These are phyloP conservation scores for Anthrax anthrax DNA, from an alignment of 2,888 invertebrate species.

Conservation along the genomic window DNA sequence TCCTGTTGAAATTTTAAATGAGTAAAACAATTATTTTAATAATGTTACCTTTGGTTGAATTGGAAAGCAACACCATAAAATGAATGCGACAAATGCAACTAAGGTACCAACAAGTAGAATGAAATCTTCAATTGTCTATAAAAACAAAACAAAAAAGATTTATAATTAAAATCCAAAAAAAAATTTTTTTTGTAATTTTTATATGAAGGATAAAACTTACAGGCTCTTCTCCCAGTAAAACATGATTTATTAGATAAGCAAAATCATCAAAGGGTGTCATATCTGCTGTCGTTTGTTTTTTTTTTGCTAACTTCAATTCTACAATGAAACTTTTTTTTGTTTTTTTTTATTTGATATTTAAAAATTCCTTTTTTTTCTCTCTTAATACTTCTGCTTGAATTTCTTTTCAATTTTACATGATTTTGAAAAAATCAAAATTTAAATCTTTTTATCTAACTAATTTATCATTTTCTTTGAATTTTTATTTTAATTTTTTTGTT, in stretches of 20 bases:
- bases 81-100: slow-evolving; percentile 47
- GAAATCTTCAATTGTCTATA: slow-evolving; percentile 46
- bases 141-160: slow-evolving; percentile 9
- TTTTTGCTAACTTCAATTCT: no score
- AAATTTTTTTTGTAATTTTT: not conserved
- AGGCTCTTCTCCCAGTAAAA: slow-evolving; percentile 45
- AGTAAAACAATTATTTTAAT: no score
- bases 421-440: no score
- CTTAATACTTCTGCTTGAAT: no score
- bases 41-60: slow-evolving; percentile 36
- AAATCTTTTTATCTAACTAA: no score
- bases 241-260: slow-evolving; percentile 43
- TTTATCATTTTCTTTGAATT: no score
- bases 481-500: no score
- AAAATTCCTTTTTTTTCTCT: no score
- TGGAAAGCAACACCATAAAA: slow-evolving; percentile 50
- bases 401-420: no score
- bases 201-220: slow-evolving; percentile 29
- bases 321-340: no score
- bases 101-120: slow-evolving; percentile 45
- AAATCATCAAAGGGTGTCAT: slow-evolving; percentile 48
- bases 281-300: not conserved
- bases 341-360: no score
- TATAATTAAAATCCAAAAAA: not conserved
- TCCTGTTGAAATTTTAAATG: no score